Conservation (phyloP, 2,797 vertebrate genomes). For the Morelia viridis region DNA sequence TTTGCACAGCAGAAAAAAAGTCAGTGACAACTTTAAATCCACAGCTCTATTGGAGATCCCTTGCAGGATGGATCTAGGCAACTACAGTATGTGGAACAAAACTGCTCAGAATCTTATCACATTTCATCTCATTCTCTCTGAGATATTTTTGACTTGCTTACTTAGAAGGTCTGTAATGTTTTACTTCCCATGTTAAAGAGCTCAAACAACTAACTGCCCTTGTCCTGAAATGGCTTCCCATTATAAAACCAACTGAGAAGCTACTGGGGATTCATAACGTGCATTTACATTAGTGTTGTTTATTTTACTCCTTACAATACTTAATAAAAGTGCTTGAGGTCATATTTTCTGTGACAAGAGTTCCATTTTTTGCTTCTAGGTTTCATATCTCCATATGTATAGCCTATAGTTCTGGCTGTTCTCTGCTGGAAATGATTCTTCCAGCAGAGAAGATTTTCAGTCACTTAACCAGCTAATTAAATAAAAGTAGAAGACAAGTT, state of each 20-base stretch:
- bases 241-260: not conserved
- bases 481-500: slow-evolving; percentile 4
- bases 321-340: not conserved
- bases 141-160: not conserved
- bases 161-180: not conserved
- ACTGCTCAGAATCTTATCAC: not conserved
- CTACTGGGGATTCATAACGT: not conserved
- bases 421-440: slow-evolving; percentile 1
- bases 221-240: not conserved
- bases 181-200: not conserved
- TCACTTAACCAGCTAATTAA: slow-evolving; percentile 25
- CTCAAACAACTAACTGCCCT: not conserved
- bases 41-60: not conserved
- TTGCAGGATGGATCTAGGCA: not conserved
- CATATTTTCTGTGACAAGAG: not conserved
- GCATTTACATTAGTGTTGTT: not conserved
- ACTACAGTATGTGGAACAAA: not conserved
- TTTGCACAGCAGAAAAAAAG: too few relatives aligned
- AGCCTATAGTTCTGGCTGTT: not conserved
- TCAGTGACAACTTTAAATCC: too few relatives aligned
- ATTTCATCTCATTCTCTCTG: not conserved
- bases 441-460: not conserved
- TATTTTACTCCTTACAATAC: not conserved
- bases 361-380: not conserved
- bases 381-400: not conserved